These are phyloP conservation scores for Hemistola chrysoprasaria DNA, from an alignment of 2,888 invertebrate genomes.

Conservation along the genomic window DNA sequence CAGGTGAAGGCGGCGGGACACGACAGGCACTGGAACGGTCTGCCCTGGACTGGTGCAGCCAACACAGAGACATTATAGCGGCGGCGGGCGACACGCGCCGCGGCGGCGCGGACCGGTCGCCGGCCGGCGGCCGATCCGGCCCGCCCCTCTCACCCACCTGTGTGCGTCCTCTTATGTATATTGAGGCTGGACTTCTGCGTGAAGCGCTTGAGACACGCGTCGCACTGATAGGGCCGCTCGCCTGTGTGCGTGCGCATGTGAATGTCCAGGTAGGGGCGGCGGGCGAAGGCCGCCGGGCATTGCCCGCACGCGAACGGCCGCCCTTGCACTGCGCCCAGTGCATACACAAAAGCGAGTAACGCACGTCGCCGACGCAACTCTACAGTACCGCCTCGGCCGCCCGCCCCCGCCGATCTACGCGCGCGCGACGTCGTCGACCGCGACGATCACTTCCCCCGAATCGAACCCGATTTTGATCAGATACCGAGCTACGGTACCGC, in stretches of 20 bases:
- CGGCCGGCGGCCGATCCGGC: slow-evolving; percentile 74
- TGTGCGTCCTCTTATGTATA: slow-evolving; percentile 90
- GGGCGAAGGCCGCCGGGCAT: slow-evolving; percentile 75
- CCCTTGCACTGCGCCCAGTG: slow-evolving; percentile 80
- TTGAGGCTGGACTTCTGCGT: slow-evolving; percentile 92
- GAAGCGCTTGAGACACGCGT: slow-evolving; percentile 89
- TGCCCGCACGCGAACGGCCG: slow-evolving; percentile 73
- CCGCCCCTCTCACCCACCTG: slow-evolving; percentile 81
- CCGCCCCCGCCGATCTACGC: slow-evolving; percentile 52
- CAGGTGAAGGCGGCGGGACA: slow-evolving; percentile 82
- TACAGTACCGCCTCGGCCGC: slow-evolving; percentile 37
- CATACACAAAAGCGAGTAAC: slow-evolving; percentile 83
- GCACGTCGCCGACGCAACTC: slow-evolving; percentile 75
- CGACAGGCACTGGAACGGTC: slow-evolving; percentile 83
- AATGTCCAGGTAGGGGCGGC: slow-evolving; percentile 77
- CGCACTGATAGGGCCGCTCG: slow-evolving; percentile 86
- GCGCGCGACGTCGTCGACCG: slow-evolving; percentile 27
- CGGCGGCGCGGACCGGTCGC: slow-evolving; percentile 45
- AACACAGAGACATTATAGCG: slow-evolving; percentile 78
- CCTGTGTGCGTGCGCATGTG: slow-evolving; percentile 82
- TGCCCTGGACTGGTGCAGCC: slow-evolving; percentile 82
- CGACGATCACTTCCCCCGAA: slow-evolving; percentile 29
- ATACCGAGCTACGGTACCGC: slow-evolving; percentile 34
- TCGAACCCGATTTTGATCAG: slow-evolving; percentile 27
- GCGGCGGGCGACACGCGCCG: slow-evolving; percentile 71